Evolutionary conservation across 2,797 vertebrate genomes (phyloP), one percentile per base, ranked within the genome.

Genomic region (Ambastaia sidthimunki): DNA sequence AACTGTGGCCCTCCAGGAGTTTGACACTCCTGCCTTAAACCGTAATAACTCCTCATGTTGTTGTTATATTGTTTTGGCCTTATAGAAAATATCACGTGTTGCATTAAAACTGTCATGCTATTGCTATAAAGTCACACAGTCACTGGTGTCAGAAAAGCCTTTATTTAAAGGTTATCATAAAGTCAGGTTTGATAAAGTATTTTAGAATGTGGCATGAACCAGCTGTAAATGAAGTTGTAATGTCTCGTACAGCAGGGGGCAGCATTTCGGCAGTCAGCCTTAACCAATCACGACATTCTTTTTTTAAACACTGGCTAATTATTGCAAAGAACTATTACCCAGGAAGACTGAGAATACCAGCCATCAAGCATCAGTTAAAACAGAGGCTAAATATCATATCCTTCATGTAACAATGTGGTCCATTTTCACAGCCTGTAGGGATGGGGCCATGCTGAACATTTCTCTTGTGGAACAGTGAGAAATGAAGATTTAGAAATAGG

Each of bases 241-340:
- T 76, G 63, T 79, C 65, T 79, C 19, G 62, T 69, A 82, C 85
- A 86, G 74, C 75, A 86, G 85, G 74, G 85, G 65, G 85, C 82
- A 86, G 82, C 65, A 82, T 75, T 86, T 84, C 79, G 66, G 37
- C 57, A 59, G 34, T 78, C 59, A 68, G 23, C 68, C 47, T 71
- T 80, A 80, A 84, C 67, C 63, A 68, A 13, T 76, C 19, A 13
- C 48, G 7, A 10, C 37, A 9, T 25, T 47, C 18, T 76, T 4
- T 63, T 34, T n/a, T 50, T 78, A 57, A 63, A 55, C 44, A 71
- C 41, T 19, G 7, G 7, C 37, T 41, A 41, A 41, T 77, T 25
- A 23, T 18, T 18, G n/a, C 16, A 41, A 76, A 7, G 11, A 16
- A 23, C n/a, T 31, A 59, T 23, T 23, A 31, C 44, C 5, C 15